Conservation (phyloP, 1,140 invertebrate genomes). For the Luehdorfia chinensis region DNA sequence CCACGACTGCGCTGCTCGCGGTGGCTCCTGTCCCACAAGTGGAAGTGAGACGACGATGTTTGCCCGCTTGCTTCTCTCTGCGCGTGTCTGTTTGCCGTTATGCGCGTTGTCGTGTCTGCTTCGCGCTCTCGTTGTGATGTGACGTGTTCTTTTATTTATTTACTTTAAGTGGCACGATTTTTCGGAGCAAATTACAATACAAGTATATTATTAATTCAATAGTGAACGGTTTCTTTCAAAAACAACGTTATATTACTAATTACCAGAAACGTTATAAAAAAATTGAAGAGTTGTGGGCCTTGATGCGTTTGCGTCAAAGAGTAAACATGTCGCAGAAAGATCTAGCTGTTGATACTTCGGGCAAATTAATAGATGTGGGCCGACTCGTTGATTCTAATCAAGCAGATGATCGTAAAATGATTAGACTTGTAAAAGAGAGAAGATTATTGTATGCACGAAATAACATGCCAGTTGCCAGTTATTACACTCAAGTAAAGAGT, state of each 20-base stretch:
- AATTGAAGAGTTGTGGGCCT: too few species aligned
- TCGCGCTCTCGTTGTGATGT: conserved; percentile 39
- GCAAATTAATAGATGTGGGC: conserved; percentile 31
- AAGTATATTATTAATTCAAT: too few species aligned
- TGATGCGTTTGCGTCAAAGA: conserved; percentile 8
- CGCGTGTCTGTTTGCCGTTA: conserved; percentile 60
- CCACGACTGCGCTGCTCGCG: conserved; percentile 29
- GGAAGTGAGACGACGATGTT: too few species aligned
- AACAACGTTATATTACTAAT: too few species aligned
- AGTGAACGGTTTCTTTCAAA: not conserved
- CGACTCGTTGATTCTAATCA: conserved; percentile 55
- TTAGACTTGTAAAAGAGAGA: conserved; percentile 53
- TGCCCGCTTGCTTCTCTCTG: conserved; percentile 40
- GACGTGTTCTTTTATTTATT: conserved; percentile 33
- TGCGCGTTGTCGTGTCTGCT: conserved; percentile 54
- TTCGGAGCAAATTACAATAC: too few species aligned
- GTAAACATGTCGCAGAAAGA: conserved; percentile 3
- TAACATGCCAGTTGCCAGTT: conserved; percentile 66
- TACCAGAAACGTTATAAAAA: too few species aligned
- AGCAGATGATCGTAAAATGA: conserved; percentile 61
- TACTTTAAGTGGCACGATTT: too few species aligned
- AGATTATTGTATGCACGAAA: conserved; percentile 58
- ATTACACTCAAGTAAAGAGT: conserved; percentile 51
- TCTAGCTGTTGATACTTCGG: not conserved
- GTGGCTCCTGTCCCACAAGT: too few species aligned